Evolutionary conservation across 2,113 vertebrate species (phyloP).

Genomic region (Bungarus multicinctus): DNA sequence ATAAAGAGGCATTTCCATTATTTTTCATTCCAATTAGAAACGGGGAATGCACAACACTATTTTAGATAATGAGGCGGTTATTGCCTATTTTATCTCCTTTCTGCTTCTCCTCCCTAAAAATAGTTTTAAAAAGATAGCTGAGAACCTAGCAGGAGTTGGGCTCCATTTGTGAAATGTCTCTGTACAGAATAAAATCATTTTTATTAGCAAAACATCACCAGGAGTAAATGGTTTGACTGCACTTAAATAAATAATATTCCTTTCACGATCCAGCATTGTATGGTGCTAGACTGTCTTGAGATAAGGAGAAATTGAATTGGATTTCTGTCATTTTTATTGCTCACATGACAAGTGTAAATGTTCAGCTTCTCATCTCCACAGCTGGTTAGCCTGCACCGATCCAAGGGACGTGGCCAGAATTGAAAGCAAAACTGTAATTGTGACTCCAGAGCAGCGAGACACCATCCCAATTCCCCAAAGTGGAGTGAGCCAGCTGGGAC

Average conservation of each 20-base stretch:
- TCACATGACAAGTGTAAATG: not conserved
- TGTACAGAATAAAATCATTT: not conserved
- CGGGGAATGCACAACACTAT: not conserved
- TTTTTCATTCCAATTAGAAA: not conserved
- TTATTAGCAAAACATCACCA: not conserved
- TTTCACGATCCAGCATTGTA: not conserved
- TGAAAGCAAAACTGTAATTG: constrained; percentile 93
- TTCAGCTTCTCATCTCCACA: constrained; percentile 50
- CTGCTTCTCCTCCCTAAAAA: not conserved
- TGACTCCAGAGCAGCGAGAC: constrained; percentile 85
- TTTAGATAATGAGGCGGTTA: not conserved
- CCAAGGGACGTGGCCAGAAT: constrained; percentile 91
- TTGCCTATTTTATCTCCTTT: not conserved
- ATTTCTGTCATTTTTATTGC: not conserved
- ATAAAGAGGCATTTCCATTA: not conserved
- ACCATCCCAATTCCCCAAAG: constrained; percentile 77
- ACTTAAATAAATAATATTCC: not conserved
- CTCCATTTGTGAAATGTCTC: not conserved
- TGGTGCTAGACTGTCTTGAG: not conserved
- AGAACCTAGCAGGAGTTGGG: not conserved
- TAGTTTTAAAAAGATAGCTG: not conserved
- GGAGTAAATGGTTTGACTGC: not conserved
- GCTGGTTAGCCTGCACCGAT: constrained; percentile 94
- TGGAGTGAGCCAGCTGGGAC: constrained; percentile 85
- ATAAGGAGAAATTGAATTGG: not conserved